Conservation (phyloP, 1,140 invertebrate genomes). For the Scaptomyza pallida region DNA sequence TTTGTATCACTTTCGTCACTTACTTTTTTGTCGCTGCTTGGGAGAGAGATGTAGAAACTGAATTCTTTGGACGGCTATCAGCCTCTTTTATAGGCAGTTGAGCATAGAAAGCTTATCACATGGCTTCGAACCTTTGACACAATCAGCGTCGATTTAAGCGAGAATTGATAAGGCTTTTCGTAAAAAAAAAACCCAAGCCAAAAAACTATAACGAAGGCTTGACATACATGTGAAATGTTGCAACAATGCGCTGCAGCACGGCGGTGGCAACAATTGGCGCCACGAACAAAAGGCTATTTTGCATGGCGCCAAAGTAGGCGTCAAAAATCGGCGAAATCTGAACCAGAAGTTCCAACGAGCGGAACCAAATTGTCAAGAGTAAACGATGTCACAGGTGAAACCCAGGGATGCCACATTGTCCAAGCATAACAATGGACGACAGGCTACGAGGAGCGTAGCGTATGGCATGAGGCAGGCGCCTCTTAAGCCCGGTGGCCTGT, state of each 20-base stretch:
- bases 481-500: slow-evolving; percentile 41
- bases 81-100: slow-evolving; percentile 61
- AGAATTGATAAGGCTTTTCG: slow-evolving; percentile 55
- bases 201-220: slow-evolving; percentile 41
- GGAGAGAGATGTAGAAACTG: slow-evolving; percentile 49
- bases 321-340: slow-evolving; percentile 56
- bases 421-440: slow-evolving; percentile 63
- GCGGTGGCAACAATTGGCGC: slow-evolving; percentile 27
- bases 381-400: slow-evolving; percentile 10
- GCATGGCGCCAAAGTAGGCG: slow-evolving; percentile 59
- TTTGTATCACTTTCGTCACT: slow-evolving; percentile 16
- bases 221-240: slow-evolving; percentile 54
- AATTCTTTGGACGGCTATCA: slow-evolving; percentile 31
- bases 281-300: slow-evolving; percentile 59
- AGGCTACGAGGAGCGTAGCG: background rate
- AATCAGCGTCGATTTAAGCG: slow-evolving; percentile 58
- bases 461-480: slow-evolving; percentile 20
- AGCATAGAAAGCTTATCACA: slow-evolving; percentile 25
- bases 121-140: slow-evolving; percentile 61
- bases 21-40: slow-evolving; percentile 29
- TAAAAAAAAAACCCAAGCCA: slow-evolving; percentile 10
- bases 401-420: slow-evolving; percentile 52
- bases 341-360: slow-evolving; percentile 59
- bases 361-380: slow-evolving; percentile 57
- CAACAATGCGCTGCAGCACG: slow-evolving; percentile 42